Percentiles rank a stretch among this genome's conserved stretches.
Evolutionary conservation across 2,888 invertebrate genomes (phyloP).

Genomic region (Scaptomyza cyrtandrae): DNA sequence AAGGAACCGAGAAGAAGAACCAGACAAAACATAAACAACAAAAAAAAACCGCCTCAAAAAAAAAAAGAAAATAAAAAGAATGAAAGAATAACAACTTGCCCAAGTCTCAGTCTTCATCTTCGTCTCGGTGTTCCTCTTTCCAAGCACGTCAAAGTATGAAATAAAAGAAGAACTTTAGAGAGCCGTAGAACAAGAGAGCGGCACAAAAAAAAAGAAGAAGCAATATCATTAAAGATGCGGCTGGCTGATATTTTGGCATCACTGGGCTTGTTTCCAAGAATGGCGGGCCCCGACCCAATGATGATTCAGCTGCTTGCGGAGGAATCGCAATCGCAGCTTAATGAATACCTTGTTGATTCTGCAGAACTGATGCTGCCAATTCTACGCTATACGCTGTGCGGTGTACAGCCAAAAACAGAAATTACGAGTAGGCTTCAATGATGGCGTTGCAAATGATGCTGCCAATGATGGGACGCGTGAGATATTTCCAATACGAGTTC

Average conservation of each 20-base stretch:
- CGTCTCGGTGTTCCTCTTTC: slow-evolving; percentile 11
- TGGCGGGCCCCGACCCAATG: slow-evolving; percentile 39
- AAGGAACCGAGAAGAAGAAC: slow-evolving; percentile 34
- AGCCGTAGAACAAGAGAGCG: slow-evolving; percentile 23
- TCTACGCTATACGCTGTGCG: slow-evolving; percentile 1
- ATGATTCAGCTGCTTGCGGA: slow-evolving; percentile 63
- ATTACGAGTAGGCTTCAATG: slow-evolving; percentile 70
- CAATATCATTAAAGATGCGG: slow-evolving; percentile 71
- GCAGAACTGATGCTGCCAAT: slow-evolving; percentile 66
- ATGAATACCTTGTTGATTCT: slow-evolving; percentile 79
- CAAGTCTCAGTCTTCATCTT: slow-evolving; percentile 7
- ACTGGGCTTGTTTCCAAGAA: slow-evolving; percentile 63
- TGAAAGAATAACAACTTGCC: slow-evolving; percentile 54
- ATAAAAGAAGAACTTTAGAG: slow-evolving; percentile 13
- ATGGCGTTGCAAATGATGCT: slow-evolving; percentile 65
- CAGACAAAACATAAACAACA: slow-evolving; percentile 27
- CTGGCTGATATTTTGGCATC: slow-evolving; percentile 68
- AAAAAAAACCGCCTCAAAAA: not conserved
- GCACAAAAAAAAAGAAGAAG: slow-evolving; percentile 15
- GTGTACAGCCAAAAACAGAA: slow-evolving; percentile 50
- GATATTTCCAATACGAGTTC: slow-evolving; percentile 74
- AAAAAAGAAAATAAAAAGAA: not conserved
- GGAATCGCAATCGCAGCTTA: slow-evolving; percentile 61
- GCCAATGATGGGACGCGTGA: slow-evolving; percentile 70
- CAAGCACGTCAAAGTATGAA: slow-evolving; percentile 51